Percentiles rank a stretch among this genome's conserved stretches.
Conservation (phyloP, 1,140 invertebrate species). For the Bursaphelenchus mucronatus region DNA sequence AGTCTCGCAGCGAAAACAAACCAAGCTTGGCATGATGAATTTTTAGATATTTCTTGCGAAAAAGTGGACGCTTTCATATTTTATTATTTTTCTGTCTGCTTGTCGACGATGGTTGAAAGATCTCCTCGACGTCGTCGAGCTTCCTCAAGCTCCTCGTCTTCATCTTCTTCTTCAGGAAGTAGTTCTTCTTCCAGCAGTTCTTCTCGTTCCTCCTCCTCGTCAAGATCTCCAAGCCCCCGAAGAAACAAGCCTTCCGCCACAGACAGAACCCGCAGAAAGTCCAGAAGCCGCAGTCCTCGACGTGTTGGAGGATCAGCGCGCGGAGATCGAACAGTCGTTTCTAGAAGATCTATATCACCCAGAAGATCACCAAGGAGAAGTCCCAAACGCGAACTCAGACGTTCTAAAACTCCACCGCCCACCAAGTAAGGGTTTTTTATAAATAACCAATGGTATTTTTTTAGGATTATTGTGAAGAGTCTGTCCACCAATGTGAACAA, state of each 20-base stretch:
- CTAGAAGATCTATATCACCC: constrained; percentile 21
- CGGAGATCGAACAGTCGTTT: constrained; percentile 4
- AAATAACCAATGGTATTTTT: constrained; percentile 1
- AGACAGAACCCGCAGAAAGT: neutral
- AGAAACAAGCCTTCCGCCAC: constrained; percentile 65
- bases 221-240: constrained; percentile 54
- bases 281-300: constrained; percentile 5
- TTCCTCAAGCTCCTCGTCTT: constrained; percentile 62
- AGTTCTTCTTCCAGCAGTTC: constrained; percentile 63
- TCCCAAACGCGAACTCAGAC: constrained; percentile 11
- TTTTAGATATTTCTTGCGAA: too few species aligned
- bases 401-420: constrained; percentile 27
- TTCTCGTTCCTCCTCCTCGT: constrained; percentile 63
- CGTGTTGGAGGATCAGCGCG: neutral
- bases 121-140: constrained; percentile 29
- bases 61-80: constrained; percentile 5
- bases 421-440: neutral
- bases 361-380: neutral
- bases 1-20: too few species aligned
- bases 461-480: constrained; percentile 13
- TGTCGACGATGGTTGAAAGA: neutral
- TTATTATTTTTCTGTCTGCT: neutral
- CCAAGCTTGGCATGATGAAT: too few species aligned
- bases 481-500: constrained; percentile 65
- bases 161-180: constrained; percentile 65